These are phyloP conservation scores for Clamator glandarius DNA, from an alignment of 2,797 vertebrate species.

Conservation along the genomic window DNA sequence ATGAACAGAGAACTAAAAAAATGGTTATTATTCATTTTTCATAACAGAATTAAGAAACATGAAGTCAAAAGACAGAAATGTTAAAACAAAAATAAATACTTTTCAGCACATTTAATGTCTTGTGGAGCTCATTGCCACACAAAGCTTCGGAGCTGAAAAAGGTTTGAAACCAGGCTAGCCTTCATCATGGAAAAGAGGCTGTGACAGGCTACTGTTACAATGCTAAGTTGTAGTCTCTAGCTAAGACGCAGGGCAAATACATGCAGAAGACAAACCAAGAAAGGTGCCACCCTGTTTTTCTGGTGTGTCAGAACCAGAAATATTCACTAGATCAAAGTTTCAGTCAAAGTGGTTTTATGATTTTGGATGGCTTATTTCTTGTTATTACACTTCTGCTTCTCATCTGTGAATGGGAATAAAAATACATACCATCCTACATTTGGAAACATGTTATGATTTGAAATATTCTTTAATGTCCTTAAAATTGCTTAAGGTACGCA, in stretches of 20 bases:
- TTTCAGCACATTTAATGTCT: neutral
- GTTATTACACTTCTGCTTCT: neutral
- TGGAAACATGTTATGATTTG: neutral
- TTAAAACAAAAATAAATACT: neutral
- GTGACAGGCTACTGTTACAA: neutral
- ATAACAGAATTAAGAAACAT: neutral
- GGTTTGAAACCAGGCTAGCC: neutral
- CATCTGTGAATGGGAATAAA: neutral
- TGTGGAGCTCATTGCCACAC: neutral
- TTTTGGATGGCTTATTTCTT: neutral
- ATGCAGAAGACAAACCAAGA: neutral
- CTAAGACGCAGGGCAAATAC: neutral
- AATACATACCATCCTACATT: neutral
- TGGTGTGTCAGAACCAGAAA: neutral
- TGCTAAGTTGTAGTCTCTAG: neutral
- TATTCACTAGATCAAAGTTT: neutral
- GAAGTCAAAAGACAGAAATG: accelerated
- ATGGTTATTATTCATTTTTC: neutral
- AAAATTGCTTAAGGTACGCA: neutral
- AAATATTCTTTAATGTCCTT: neutral
- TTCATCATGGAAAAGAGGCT: neutral
- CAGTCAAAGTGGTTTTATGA: neutral
- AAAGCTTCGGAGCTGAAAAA: neutral
- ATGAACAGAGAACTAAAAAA: neutral
- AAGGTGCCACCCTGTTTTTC: neutral